Evolutionary conservation across 2,113 vertebrate species (phyloP).

Genomic region (Butorides virescens): DNA sequence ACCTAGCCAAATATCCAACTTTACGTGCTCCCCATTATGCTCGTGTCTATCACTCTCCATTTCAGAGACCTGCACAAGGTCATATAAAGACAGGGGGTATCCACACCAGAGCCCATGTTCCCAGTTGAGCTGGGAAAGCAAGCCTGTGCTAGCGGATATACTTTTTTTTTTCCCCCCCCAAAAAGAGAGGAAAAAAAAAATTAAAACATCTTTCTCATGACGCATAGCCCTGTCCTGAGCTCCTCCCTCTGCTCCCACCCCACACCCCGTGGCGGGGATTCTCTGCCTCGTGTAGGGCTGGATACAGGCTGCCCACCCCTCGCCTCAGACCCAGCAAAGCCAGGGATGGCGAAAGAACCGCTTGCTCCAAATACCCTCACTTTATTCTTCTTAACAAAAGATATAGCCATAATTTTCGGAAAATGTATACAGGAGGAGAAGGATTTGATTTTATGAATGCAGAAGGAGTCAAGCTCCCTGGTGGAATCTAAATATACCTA

Average conservation of each 20-base stretch:
- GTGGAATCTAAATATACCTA: background rate
- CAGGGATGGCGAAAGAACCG: rapidly evolving
- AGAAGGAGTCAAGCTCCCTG: background rate
- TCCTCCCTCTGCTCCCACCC: background rate
- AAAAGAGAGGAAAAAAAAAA: background rate
- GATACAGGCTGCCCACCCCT: background rate
- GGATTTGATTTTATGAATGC: background rate
- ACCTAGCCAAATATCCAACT: background rate
- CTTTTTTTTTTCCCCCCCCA: background rate
- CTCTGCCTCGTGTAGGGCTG: background rate
- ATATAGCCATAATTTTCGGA: background rate
- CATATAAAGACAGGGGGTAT: background rate
- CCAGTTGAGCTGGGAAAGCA: background rate
- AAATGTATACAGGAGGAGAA: background rate
- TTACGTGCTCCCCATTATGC: rapidly evolving
- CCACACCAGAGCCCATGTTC: background rate
- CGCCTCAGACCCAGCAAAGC: background rate
- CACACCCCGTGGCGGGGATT: rapidly evolving
- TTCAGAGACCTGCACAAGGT: background rate
- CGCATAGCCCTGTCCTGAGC: background rate
- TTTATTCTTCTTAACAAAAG: background rate
- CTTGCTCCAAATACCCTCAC: background rate
- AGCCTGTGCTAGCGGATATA: background rate
- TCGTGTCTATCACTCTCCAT: background rate
- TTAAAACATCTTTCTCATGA: background rate